phyloP scores from a whole-genome alignment of 2,113 vertebrate species.

The Stegostoma tigrinum region DNA sequence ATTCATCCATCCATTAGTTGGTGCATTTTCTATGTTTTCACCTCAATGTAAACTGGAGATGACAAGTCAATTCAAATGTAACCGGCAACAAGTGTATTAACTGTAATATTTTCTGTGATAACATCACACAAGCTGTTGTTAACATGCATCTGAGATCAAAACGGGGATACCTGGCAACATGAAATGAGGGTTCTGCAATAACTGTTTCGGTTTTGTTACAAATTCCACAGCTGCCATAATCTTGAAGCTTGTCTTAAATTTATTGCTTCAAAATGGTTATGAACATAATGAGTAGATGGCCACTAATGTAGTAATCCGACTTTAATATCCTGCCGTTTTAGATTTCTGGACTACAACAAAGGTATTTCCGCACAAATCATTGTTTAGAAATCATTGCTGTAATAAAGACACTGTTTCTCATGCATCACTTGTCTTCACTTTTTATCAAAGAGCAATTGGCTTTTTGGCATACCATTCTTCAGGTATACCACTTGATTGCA shows the following conservation, averaged over 20 bases:
- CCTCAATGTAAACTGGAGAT: neutral
- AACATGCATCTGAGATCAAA: neutral
- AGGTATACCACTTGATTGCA: neutral
- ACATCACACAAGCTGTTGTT: neutral
- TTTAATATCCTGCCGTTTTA: neutral
- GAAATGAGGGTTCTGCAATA: neutral
- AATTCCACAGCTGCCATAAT: neutral
- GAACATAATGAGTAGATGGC: neutral
- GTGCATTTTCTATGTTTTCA: neutral
- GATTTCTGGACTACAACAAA: neutral
- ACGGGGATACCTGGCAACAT: neutral
- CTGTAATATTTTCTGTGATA: neutral
- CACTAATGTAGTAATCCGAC: neutral
- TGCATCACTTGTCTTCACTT: neutral
- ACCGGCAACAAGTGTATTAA: neutral
- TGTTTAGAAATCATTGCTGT: neutral
- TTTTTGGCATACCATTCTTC: neutral
- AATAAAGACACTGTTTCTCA: neutral
- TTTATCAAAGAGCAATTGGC: neutral
- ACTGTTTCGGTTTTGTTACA: neutral
- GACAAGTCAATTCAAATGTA: neutral
- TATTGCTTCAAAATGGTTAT: neutral
- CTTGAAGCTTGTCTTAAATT: neutral
- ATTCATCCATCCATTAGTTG: neutral
- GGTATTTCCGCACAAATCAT: neutral